Conservation (phyloP, 1,140 invertebrate species). For the Prorops nasuta region DNA sequence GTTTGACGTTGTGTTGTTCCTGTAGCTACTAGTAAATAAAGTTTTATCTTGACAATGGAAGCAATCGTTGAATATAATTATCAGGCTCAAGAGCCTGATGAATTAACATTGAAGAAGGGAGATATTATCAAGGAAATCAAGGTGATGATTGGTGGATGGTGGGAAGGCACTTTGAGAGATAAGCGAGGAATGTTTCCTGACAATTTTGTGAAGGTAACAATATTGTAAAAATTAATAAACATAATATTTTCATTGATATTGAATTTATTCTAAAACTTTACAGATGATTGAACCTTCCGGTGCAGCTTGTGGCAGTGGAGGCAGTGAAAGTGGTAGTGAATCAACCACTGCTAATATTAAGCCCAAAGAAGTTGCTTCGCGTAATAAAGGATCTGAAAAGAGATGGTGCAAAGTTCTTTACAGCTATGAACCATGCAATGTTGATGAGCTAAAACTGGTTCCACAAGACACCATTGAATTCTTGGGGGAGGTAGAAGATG, state of each 20-base stretch:
- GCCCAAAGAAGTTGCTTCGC: constrained; percentile 40
- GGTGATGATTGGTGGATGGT: constrained; percentile 90
- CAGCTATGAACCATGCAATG: constrained; percentile 87
- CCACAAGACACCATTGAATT: constrained; percentile 87
- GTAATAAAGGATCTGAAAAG: constrained; percentile 49
- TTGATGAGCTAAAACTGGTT: constrained; percentile 84
- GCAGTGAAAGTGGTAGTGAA: constrained; percentile 14
- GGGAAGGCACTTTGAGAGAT: constrained; percentile 88
- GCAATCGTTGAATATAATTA: constrained; percentile 82
- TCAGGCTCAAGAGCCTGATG: constrained; percentile 75
- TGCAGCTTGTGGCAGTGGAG: constrained; percentile 21
- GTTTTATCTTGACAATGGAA: too few species aligned
- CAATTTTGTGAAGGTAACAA: constrained; percentile 87
- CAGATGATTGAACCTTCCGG: constrained; percentile 15
- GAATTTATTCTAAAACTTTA: too few species aligned
- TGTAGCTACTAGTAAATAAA: too few species aligned
- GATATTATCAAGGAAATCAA: constrained; percentile 85
- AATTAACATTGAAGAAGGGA: constrained; percentile 84
- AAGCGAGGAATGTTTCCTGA: constrained; percentile 95
- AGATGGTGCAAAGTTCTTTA: constrained; percentile 82
- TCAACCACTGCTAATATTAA: constrained; percentile 21
- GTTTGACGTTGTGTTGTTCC: constrained; percentile 13
- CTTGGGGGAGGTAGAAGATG: constrained; percentile 84
- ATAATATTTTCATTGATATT: too few species aligned
- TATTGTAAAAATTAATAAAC: neutral